Base-by-base conservation (phyloP, 2,797 vertebrate genomes). In the Valencia hispanica region DNA sequence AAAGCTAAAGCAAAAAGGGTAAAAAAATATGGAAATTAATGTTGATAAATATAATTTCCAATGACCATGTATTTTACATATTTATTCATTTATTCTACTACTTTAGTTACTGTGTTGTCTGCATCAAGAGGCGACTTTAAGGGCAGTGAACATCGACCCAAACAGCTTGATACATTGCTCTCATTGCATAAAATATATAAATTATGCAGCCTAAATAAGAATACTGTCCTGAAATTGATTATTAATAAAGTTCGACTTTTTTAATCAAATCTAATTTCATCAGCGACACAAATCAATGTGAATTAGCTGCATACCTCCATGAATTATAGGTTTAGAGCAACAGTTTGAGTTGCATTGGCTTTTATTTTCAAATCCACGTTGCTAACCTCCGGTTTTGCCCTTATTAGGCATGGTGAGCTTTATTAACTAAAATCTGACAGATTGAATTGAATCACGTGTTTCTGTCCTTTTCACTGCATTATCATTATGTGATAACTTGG, bases 401-500 rank as follows among this genome's bases (percentile, higher is more conserved):
- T 0, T 0, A 1, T 70, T 72, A 22, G 10, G 1, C 0, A 0
- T 3, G 1, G 8, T 4, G 22, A 82, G 47, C 78, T 87, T 89
- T 65, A 74, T 0, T 0, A 25, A 45, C 47, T 76, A 25, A 72
- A 78, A 76, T 68, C 41, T 75, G 69, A 72, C 75, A 83, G 65
- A 59, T 72, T 7, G 82, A 85, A 84, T 76, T 72, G 4, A 75
- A 80, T 90, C 86, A 90, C 82, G 87, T 90, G 85, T 55, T 75
- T 63, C 59, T 34, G 20, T 17, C 32, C 32, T 61, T 36, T 36
- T 36, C 9, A 63, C 34, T 12, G 20, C 22, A 25, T 39, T 12
- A 3, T 30, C 12, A 22, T 25, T 65, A 65, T 65, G 4, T 25
- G 61, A 25, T 12, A 20, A 63, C 32, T 18, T 63, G 17, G 0